Base-by-base conservation (phyloP, 2,888 invertebrate genomes). In the Idaea dimidiata region DNA sequence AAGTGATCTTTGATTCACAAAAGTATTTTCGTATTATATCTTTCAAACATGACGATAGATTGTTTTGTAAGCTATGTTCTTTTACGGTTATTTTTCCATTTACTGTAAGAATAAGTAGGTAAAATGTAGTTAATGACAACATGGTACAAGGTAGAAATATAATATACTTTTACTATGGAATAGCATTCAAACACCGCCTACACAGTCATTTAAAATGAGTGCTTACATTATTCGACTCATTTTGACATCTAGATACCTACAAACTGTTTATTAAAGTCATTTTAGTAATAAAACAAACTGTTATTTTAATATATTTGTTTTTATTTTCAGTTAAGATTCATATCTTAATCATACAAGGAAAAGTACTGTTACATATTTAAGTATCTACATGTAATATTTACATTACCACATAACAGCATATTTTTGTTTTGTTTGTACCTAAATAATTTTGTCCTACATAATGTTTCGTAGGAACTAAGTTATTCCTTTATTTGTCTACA, bases 251-350 rank as follows among this genome's bases (percentile, higher is more conserved):
- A 14, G 24, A 24, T 5, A 43, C 43, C 8, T 43, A 14, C 43
- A 14, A 8, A 43, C 43, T 43, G 43, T 43, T 43, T 43, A 43
- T 43, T 43, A 43, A 43, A 43, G 43, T 10, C 8, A 43, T 43
- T 43, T 10, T 43, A 43, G 43, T 8, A 8, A 43, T 14, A 10
- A 43, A 8, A 43, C 8, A 43, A 43, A 14, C 43, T 43, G 43
- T 43, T 43, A 43, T 43, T 43, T 43, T 43, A 43, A 10, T 43
- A 43, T 43, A 43, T 10, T 10, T 43, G 43, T 43, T 10, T 43
- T 43, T 43, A 5, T 43, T 43, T 43, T 43, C 18, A 32, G 10
- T 43, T 57, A 55, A 32, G 3, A 59, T 53, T 55, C 4, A 62
- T 18, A 10, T 59, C 43, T 43, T 43, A 43, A 10, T 10, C 43